A percentile compares a stretch with the other conserved stretches of the same genome.
Evolutionary conservation across 2,797 vertebrate genomes (phyloP).

Genomic region (Chelidonichthys spinosus): DNA sequence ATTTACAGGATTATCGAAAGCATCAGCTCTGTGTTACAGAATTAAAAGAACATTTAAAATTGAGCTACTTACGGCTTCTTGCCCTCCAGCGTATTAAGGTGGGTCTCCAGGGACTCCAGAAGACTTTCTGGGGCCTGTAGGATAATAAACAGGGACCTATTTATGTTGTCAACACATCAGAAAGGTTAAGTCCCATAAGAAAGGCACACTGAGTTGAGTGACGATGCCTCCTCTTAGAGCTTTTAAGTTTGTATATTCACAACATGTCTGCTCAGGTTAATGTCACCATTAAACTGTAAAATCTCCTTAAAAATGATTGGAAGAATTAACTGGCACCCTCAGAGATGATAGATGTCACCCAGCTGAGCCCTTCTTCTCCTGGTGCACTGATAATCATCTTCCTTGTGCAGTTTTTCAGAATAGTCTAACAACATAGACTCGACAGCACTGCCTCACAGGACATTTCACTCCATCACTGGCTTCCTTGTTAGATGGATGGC

Average conservation of each 20-base stretch:
- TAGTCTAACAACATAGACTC: constrained; percentile 2
- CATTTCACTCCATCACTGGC: not conserved
- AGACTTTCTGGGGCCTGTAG: constrained; percentile 97
- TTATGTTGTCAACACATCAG: constrained; percentile 10
- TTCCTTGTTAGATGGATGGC: not conserved
- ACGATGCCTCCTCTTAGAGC: not conserved
- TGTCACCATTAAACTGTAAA: not conserved
- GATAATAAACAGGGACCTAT: constrained; percentile 45
- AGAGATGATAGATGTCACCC: not conserved
- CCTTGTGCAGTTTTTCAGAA: not conserved
- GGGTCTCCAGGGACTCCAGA: constrained; percentile 97
- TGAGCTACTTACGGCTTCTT: constrained; percentile 91
- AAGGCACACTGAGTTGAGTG: not conserved
- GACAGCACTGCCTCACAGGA: not conserved
- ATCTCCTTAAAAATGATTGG: not conserved
- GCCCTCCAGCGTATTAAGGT: constrained; percentile 98
- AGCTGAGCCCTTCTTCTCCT: not conserved
- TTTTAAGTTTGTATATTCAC: not conserved
- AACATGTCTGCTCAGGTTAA: not conserved
- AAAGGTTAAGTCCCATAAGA: no score
- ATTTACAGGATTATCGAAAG: not conserved
- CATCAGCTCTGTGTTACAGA: not conserved
- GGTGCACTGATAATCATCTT: not conserved
- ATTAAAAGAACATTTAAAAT: not conserved
- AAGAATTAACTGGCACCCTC: not conserved